Evolutionary conservation across 1,140 invertebrate species (phyloP).

Genomic region (Riptortus pedestris): DNA sequence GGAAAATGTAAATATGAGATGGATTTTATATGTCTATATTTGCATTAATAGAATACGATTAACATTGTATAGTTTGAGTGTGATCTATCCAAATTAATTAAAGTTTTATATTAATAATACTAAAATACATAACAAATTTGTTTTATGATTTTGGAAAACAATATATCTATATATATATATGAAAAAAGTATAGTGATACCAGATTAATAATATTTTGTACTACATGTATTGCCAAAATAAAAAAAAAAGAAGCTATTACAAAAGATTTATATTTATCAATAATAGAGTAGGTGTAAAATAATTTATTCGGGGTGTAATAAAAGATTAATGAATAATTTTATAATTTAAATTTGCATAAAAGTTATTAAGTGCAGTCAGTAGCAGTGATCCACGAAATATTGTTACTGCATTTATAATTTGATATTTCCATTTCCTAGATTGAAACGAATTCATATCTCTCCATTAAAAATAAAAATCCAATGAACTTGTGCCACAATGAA

Average conservation of each 20-base stretch:
- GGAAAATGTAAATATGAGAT: slow-evolving; percentile 2
- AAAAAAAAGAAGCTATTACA: neutral
- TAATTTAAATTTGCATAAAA: no score
- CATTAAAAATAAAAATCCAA: no score
- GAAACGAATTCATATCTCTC: no score
- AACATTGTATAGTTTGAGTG: neutral
- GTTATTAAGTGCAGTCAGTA: no score
- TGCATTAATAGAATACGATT: neutral
- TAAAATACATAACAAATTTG: neutral
- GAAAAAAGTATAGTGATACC: neutral
- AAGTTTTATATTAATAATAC: neutral
- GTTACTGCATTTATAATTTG: no score
- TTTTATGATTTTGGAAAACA: neutral
- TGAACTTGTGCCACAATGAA: no score
- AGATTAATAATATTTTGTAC: slow-evolving; percentile 2
- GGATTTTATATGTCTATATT: slow-evolving; percentile 11
- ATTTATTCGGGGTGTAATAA: slow-evolving; percentile 3
- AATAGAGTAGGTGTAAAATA: no score
- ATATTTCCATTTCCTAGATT: no score
- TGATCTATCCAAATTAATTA: slow-evolving; percentile 14
- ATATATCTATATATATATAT: no score
- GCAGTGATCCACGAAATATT: no score
- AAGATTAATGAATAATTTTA: no score
- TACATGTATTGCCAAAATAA: neutral
- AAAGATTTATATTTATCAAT: neutral